A percentile compares a stretch with the other conserved stretches of the same genome.
Conservation (phyloP, 2,113 vertebrate genomes). For the Marmota monax region DNA sequence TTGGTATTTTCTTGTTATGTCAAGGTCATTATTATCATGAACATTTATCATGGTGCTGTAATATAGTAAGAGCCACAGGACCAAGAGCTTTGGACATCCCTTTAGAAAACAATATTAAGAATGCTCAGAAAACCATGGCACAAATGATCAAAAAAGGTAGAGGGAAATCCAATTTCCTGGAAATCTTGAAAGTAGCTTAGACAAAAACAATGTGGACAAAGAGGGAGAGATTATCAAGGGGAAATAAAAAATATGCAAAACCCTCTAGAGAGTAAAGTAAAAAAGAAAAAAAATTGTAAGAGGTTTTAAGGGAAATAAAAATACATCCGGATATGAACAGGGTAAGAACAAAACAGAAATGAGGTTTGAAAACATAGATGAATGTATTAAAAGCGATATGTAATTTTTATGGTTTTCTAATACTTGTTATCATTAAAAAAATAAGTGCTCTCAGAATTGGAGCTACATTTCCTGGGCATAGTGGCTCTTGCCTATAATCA, state of each 20-base stretch:
- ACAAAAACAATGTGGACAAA: neutral
- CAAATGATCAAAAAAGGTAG: neutral
- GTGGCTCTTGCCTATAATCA: too few relatives aligned
- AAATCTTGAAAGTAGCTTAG: neutral
- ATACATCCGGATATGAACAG: neutral
- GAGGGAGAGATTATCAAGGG: neutral
- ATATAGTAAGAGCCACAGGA: neutral
- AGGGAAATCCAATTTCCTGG: neutral
- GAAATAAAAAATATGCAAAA: neutral
- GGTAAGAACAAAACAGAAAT: neutral
- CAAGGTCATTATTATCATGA: neutral
- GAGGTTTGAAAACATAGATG: neutral
- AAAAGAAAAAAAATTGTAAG: neutral
- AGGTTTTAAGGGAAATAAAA: conserved; percentile 19
- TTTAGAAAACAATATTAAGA: neutral
- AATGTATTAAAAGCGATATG: neutral
- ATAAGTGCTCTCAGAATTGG: neutral
- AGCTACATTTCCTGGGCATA: neutral
- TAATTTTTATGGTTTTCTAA: neutral
- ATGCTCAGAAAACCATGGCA: neutral
- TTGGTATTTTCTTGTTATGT: neutral
- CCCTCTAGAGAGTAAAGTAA: neutral
- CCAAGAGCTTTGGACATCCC: neutral
- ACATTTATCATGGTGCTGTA: neutral
- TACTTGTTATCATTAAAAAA: neutral